These are phyloP conservation scores for Abramis brama DNA, from an alignment of 2,113 vertebrate species.

Conservation along the genomic window DNA sequence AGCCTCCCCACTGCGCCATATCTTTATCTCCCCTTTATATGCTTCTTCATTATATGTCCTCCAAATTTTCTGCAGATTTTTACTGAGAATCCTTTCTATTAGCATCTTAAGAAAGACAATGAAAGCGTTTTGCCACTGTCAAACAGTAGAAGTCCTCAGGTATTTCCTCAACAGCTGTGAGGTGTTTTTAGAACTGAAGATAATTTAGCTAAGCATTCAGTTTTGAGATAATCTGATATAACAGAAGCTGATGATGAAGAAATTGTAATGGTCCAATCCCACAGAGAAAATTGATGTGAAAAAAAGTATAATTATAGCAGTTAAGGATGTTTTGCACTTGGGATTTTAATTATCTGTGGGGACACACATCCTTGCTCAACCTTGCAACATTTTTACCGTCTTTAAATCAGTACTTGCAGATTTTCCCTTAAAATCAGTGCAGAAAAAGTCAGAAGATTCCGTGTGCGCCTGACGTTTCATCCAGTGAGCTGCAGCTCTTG, in stretches of 20 bases:
- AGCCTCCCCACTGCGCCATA: neutral
- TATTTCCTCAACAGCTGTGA: neutral
- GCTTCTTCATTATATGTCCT: slow-evolving; percentile 16
- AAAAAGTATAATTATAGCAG: no score
- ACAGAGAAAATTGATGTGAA: neutral
- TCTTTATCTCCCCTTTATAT: slow-evolving; percentile 35
- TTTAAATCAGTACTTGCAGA: neutral
- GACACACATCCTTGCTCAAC: no score
- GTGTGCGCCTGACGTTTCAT: neutral
- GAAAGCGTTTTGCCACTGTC: neutral
- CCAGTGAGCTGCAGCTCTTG: neutral
- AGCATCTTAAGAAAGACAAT: neutral
- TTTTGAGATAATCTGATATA: neutral
- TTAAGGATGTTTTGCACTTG: no score
- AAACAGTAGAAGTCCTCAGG: neutral
- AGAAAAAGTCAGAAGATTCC: neutral
- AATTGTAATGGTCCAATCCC: neutral
- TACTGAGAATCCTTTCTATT: slow-evolving; percentile 23
- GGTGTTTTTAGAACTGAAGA: neutral
- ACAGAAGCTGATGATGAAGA: neutral
- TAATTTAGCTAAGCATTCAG: neutral
- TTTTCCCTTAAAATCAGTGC: neutral
- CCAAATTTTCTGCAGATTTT: neutral
- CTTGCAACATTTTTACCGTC: neutral
- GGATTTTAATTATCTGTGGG: no score